A percentile compares a stretch with the other conserved stretches of the same genome.
Evolutionary conservation across 2,797 vertebrate genomes (phyloP).

Genomic region (Coregonus sp.): DNA sequence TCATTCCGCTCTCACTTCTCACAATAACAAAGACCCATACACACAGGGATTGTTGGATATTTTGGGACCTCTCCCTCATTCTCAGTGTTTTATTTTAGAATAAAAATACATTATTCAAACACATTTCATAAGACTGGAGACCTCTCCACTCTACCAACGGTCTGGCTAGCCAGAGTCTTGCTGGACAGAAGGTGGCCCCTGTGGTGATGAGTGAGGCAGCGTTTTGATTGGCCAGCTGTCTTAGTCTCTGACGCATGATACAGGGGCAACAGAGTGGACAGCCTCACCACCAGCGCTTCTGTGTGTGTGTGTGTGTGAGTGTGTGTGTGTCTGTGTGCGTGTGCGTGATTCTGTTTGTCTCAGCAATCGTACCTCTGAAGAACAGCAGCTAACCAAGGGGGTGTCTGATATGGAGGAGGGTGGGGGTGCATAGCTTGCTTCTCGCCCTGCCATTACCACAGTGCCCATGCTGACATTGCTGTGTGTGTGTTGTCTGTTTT

Average conservation of each 20-base stretch:
- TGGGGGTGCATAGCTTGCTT: constrained; percentile 24
- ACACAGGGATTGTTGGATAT: neutral
- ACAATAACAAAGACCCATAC: neutral
- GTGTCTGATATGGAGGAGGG: constrained; percentile 2
- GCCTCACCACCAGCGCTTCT: constrained; percentile 23
- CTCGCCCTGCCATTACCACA: constrained; percentile 33
- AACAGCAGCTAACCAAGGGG: constrained; percentile 31
- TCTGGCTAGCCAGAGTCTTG: constrained; percentile 39
- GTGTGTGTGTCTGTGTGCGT: neutral
- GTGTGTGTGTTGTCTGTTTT: constrained; percentile 38
- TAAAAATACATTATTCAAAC: neutral
- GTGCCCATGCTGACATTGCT: constrained; percentile 45
- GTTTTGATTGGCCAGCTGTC: constrained; percentile 45
- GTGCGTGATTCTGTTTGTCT: constrained; percentile 40
- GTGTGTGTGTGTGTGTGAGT: constrained; percentile 6
- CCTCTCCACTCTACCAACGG: constrained; percentile 12
- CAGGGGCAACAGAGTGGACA: constrained; percentile 36
- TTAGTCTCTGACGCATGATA: constrained; percentile 35
- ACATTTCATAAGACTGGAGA: constrained; percentile 11
- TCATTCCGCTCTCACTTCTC: constrained; percentile 26
- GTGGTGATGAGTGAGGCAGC: constrained; percentile 22
- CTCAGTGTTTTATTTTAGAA: too few species aligned
- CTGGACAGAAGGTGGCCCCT: constrained; percentile 36
- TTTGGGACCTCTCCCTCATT: neutral
- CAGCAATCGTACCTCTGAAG: constrained; percentile 42